Percentiles rank a stretch among this genome's conserved stretches.
Conservation (phyloP, 2,113 vertebrate genomes). For the Amphilophus citrinellus region DNA sequence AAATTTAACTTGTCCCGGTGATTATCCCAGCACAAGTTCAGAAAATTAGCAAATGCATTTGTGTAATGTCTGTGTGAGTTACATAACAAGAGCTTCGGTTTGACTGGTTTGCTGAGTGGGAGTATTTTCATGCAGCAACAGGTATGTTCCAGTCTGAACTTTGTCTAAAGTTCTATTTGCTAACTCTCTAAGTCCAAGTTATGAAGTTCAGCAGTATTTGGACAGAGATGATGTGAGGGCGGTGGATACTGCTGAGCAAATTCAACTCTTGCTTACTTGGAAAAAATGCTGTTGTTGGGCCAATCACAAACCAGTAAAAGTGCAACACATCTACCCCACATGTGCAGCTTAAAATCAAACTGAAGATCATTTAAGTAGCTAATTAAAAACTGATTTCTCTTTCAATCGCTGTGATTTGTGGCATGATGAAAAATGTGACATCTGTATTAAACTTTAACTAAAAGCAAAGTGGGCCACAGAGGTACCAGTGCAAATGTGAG, state of each 20-base stretch:
- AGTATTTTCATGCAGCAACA: constrained; percentile 17
- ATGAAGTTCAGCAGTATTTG: constrained; percentile 41
- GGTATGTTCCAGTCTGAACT: constrained; percentile 32
- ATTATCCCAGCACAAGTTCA: not conserved
- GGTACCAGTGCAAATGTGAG: not conserved
- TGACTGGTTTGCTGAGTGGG: constrained; percentile 44
- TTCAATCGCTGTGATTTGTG: not conserved
- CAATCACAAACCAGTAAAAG: not conserved
- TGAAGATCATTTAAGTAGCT: not conserved
- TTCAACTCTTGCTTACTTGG: not conserved
- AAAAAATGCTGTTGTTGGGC: not conserved
- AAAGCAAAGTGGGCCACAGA: not conserved
- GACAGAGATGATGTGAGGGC: not conserved
- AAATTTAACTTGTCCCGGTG: not conserved
- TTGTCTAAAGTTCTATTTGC: constrained; percentile 56
- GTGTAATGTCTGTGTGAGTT: constrained; percentile 32
- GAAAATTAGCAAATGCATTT: not conserved
- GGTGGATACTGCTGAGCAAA: not conserved
- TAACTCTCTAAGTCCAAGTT: constrained; percentile 2
- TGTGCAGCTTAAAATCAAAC: not conserved
- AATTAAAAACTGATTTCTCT: too few species aligned
- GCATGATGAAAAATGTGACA: constrained; percentile 4
- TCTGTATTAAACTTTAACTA: not conserved
- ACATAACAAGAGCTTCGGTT: constrained; percentile 49
- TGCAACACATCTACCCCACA: not conserved